A percentile compares a stretch with the other conserved stretches of the same genome.
These are phyloP conservation scores for Actinopyga echinites DNA, from an alignment of 53 echinoderm and acorn worm genomes.

Conservation along the genomic window DNA sequence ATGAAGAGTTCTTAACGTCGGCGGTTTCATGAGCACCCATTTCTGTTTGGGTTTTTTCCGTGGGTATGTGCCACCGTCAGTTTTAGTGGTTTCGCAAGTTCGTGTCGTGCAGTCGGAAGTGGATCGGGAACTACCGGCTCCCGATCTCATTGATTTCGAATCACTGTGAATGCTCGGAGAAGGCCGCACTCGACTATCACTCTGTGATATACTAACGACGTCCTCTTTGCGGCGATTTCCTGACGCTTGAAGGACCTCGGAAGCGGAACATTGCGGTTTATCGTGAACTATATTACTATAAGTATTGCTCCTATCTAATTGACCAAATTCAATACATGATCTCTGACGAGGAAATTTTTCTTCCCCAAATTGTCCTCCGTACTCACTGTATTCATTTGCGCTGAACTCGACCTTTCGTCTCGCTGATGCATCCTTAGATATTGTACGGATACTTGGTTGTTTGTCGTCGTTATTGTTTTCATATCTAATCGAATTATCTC, in stretches of 20 bases:
- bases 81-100: slow-evolving; percentile 27
- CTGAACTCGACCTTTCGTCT: slow-evolving; percentile 43
- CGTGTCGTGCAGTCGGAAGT: slow-evolving; percentile 32
- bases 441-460: slow-evolving; percentile 43
- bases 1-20: slow-evolving; percentile 77
- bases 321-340: slow-evolving; percentile 86
- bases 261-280: slow-evolving; percentile 13
- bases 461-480: slow-evolving; percentile 34
- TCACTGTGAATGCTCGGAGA: slow-evolving; percentile 20
- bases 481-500: slow-evolving; percentile 20
- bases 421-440: slow-evolving; percentile 49
- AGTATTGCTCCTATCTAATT: slow-evolving; percentile 67
- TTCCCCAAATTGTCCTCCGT: slow-evolving; percentile 27
- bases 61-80: slow-evolving; percentile 40
- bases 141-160: slow-evolving; percentile 11
- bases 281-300: slow-evolving; percentile 3
- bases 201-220: slow-evolving; percentile 25
- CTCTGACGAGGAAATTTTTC: slow-evolving; percentile 65
- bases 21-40: slow-evolving; percentile 76
- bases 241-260: slow-evolving; percentile 8
- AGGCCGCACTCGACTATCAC: not conserved
- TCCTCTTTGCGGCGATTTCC: not conserved
- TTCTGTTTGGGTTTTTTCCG: slow-evolving; percentile 49
- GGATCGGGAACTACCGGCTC: slow-evolving; percentile 13
- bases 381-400: slow-evolving; percentile 44